Evolutionary conservation across 2,113 vertebrate genomes (phyloP), one percentile per base, ranked within the genome.

Genomic region (Chaetorhynchus papuensis): DNA sequence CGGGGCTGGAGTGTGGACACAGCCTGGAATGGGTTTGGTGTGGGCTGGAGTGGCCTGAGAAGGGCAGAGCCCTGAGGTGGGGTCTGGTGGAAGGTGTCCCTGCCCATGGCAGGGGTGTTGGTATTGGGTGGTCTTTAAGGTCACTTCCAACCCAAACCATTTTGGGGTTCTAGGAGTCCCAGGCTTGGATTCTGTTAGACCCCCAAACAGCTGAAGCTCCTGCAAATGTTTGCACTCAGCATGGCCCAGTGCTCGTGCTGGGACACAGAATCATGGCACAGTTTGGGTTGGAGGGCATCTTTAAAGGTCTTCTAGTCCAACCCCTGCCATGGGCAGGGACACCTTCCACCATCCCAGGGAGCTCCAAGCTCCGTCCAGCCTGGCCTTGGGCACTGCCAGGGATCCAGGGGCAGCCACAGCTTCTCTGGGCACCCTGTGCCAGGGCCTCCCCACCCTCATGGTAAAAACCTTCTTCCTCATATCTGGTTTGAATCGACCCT

Each of bases 281-380:
- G 30, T 31, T 39, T 30, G 5, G 6, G 30, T 6, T 30, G 53
- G 61, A 75, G 53, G 17, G 11, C 11, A 27, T 9, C 19, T 22
- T 26, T 27, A 27, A 30, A 76, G 4, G 21, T 27, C 20, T 41
- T 27, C 20, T 21, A 7, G 13, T 52, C n/a, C 59, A 23, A 17
- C 4, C 4, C 42, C 22, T 50, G 27, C 22, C 53, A 6, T 3
- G 3, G 44, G 9, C 45, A 75, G 53, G 13, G 39, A 37, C 45
- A 45, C 2, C 9, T 41, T 2, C 39, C 17, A 9, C 7, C 3
- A 0, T 5, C n/a, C 45, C 78, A 47, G 28, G 13, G 0, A 45
- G 39, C 39, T 66, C 77, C 52, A n/a, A 74, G 15, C 33, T 28
- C 52, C 0, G 0, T 24, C 33, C 53, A n/a, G 0, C 35, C 76